Base-by-base conservation (phyloP, 2,797 vertebrate genomes). In the Xiphophorus birchmanni region DNA sequence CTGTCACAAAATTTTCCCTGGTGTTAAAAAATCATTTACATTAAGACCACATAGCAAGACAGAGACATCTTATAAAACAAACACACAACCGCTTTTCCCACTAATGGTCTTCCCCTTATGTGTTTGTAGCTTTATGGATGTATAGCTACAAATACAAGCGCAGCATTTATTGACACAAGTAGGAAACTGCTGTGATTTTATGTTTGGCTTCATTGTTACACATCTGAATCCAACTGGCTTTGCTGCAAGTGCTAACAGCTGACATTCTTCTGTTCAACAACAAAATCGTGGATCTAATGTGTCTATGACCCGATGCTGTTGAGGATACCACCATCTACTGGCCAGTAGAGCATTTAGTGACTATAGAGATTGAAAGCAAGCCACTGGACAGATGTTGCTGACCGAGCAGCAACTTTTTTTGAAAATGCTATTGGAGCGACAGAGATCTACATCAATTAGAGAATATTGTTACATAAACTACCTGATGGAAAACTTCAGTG, bases 1-100 rank as follows among this genome's bases (percentile, higher is more conserved):
- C 97, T 0, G 95, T 85, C 78, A 95, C 69, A 94, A 99, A 99
- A 90, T 96, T 96, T 72, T 95, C 94, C 92, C 99, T 99, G 94
- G 77, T 76, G 15, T 80, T 88, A 78, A 8, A 69, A 35, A 21
- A 23, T 13, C 0, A 23, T 65, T 45, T 21, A 10, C 4, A 72
- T 72, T 72, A 47, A 72, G 26, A 29, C 7, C 3, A 17, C 15
- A 72, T 29, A 45, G 12, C 45, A 29, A 42, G 37, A 23, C 1
- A 21, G 65, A 1, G 4, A 69, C 65, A 42, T 42, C 65, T 40
- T 42, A 23, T 23, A 42, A 69, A 69, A 69, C 37, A 21, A 69
- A 7, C 18, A 69, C 18, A 67, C 4, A 40, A 23, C 18, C 1
- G 21, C 35, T 23, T 23, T 67, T 67, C 40, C 65, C 1, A 9